Evolutionary conservation across 2,888 invertebrate species (phyloP), one percentile per base, ranked within the genome.

Genomic region (Tillus elongatus): DNA sequence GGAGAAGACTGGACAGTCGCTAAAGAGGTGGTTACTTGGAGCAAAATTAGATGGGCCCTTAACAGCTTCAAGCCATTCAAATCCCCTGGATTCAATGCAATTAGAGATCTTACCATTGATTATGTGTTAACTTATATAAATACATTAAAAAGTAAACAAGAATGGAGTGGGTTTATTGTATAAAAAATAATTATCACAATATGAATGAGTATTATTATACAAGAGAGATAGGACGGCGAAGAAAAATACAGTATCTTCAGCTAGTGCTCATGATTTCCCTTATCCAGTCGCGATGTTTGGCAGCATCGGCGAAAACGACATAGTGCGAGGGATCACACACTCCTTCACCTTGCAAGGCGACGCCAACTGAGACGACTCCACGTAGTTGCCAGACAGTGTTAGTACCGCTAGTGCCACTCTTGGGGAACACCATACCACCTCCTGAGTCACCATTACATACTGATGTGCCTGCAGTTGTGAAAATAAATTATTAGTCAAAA

Each of bases 241-340:
- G 24, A 8, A 8, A 8, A 19, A n/a, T 6, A 19, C 6, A 8
- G 24, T n/a, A 6, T n/a, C 6, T 8, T 19, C n/a, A 19, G 6
- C 24, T 19, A 6, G 6, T 6, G n/a, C 24, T 19, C 24, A 19
- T 19, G 33, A 47, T 42, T 9, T 37, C 28, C 31, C 54, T 51
- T 13, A 75, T 68, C 74, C 75, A 77, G 4, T 69, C 65, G 40
- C 71, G 51, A 60, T 73, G 69, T 52, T 74, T 73, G 4, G 75
- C 73, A 15, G 74, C 56, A 47, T 77, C 77, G 0, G 75, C 76
- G 50, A 77, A 76, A 2, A 77, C 73, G 12, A 74, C 72, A 53
- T 74, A 77, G 46, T 76, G 73, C 0, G 66, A 64, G 0, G 75
- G 70, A 47, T 77, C 77, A 49, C 78, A 78, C 4, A 70, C 58